Percentiles rank a stretch among this genome's conserved stretches.
Evolutionary conservation across 2,797 vertebrate genomes (phyloP).

Genomic region (Emys orbicularis): DNA sequence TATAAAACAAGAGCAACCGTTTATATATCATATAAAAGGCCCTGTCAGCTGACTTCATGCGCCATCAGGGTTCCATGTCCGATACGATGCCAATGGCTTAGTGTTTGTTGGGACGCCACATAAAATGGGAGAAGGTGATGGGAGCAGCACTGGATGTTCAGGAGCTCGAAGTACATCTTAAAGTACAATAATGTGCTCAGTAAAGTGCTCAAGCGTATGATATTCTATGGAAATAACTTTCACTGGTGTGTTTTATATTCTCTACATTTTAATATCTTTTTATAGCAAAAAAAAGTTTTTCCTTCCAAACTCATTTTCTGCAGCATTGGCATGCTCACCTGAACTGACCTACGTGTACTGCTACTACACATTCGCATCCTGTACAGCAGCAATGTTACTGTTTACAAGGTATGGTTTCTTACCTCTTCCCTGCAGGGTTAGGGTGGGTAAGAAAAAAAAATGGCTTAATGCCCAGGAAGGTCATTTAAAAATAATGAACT

Average conservation of each 20-base stretch:
- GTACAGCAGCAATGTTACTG: slow-evolving; percentile 49
- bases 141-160: not conserved
- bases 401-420: slow-evolving; percentile 53
- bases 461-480: slow-evolving; percentile 67
- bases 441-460: slow-evolving; percentile 59
- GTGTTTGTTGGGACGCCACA: not conserved
- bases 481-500: slow-evolving; percentile 73
- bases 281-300: not conserved
- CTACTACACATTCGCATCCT: not conserved
- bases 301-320: not conserved
- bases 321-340: slow-evolving; percentile 6
- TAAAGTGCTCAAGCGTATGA: not conserved
- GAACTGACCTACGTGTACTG: slow-evolving; percentile 14
- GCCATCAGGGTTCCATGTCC: not conserved
- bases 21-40: not conserved
- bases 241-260: not conserved
- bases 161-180: not conserved
- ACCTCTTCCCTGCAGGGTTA: slow-evolving; percentile 1
- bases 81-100: not conserved
- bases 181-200: not conserved
- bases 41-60: not conserved
- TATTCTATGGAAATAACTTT: not conserved
- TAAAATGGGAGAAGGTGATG: not conserved
- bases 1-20: not conserved
- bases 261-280: not conserved